Evolutionary conservation across 1,140 invertebrate species (phyloP), one percentile per base, ranked within the genome.

Genomic region (Philotrypesis tridentata): DNA sequence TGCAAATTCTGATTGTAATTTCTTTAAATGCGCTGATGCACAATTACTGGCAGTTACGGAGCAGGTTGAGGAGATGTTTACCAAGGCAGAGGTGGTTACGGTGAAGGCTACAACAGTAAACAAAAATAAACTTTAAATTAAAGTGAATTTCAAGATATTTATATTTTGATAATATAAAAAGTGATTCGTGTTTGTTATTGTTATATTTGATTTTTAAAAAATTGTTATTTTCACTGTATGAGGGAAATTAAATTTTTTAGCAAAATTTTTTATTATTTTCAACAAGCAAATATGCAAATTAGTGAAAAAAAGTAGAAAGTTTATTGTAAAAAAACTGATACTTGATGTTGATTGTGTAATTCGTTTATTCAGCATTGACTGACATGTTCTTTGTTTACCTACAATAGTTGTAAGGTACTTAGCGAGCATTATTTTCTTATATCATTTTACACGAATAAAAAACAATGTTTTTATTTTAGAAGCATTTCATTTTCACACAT

Each of bases 391-490:
- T 82, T 83, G 27, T 85, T 43, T 78, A 76, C 72, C 79, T 80
- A 70, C 71, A 84, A 70, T 84, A 83, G 81, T 82, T 86, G 27
- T 86, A 88, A 86, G 77, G 73, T 84, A 86, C 80, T 87, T 85
- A 84, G 75, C 82, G 40, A 71, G 68, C 78, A 77, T 85, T 82
- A 84, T 85, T 87, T 84, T 84, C 60, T 85, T 83, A 79, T 79
- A 87, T 88, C 84, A 85, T 86, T 87, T 88, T 87, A 85, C 75
- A 76, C 74, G 80, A 87, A 87, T 85, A 86, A 86, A 84, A 37
- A 79, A 85, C 55, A 27, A 82, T 83, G 67, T 84, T 87, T 85
- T 85, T 72, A 76, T 78, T 78, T 68, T 33, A 72, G 31, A 33
- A 78, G 68, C 29, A 72, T 82, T 82, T 78, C 48, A 72, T 82